These are phyloP conservation scores for Homarus americanus DNA, from an alignment of 1,140 invertebrate genomes.

Conservation along the genomic window DNA sequence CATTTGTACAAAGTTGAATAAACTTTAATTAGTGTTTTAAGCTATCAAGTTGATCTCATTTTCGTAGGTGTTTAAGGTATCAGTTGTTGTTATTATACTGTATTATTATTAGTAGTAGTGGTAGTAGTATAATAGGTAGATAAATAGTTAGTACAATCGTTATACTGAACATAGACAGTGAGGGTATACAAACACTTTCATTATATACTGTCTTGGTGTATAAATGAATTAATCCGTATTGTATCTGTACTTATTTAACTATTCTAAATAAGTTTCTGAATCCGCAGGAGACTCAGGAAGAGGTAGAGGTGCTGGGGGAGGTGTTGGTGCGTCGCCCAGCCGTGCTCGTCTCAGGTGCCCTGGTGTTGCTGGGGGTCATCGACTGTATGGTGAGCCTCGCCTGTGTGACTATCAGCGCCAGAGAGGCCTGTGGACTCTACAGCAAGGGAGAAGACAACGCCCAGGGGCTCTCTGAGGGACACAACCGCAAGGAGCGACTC, in stretches of 20 bases:
- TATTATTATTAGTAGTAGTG: too few relatives aligned
- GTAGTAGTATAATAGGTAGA: too few relatives aligned
- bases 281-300: conserved; percentile 50
- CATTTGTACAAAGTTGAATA: too few relatives aligned
- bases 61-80: too few relatives aligned
- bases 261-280: background rate
- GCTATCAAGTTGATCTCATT: too few relatives aligned
- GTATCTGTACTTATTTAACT: background rate
- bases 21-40: too few relatives aligned
- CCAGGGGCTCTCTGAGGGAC: conserved; percentile 62
- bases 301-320: conserved; percentile 45
- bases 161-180: too few relatives aligned
- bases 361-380: conserved; percentile 60
- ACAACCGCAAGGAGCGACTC: conserved; percentile 70
- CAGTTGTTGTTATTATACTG: too few relatives aligned
- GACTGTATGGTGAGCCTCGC: conserved; percentile 68
- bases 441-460: conserved; percentile 24
- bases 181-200: too few relatives aligned
- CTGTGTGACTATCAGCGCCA: conserved; percentile 56
- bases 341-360: conserved; percentile 67
- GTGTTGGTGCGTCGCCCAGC: conserved; percentile 57
- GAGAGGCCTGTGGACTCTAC: conserved; percentile 65
- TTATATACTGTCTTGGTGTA: too few relatives aligned
- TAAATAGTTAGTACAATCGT: too few relatives aligned
- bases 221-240: too few relatives aligned